These are phyloP conservation scores for Montipora capricornis DNA, from an alignment of 64 coral and sea anemone species.

Conservation along the genomic window DNA sequence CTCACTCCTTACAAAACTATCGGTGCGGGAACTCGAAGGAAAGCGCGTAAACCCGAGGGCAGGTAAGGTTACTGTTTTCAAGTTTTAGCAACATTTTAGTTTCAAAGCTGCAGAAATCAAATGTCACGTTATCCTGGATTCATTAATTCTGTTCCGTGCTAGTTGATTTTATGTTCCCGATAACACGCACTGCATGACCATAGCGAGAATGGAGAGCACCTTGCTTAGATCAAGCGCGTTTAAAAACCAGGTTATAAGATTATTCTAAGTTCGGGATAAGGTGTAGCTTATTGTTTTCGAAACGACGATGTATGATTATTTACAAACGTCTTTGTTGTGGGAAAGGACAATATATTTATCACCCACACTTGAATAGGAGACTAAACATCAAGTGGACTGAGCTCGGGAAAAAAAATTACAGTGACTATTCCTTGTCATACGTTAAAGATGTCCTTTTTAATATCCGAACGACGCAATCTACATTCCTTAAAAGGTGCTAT, in stretches of 20 bases:
- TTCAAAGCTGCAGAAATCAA: too few relatives aligned
- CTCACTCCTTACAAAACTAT: neutral
- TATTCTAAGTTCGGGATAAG: too few relatives aligned
- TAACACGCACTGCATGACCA: neutral
- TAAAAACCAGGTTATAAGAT: neutral
- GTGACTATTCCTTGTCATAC: too few relatives aligned
- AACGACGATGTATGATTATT: neutral
- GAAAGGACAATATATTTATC: neutral
- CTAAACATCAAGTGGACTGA: neutral
- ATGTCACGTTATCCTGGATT: too few relatives aligned
- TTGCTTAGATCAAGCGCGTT: conserved; percentile 6
- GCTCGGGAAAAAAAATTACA: neutral
- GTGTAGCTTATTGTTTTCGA: neutral
- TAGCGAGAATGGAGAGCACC: neutral
- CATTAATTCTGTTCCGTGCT: neutral
- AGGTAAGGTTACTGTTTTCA: too few relatives aligned
- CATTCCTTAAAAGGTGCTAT: too few relatives aligned
- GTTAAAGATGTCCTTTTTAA: too few relatives aligned
- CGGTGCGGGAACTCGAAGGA: neutral
- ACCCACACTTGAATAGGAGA: neutral
- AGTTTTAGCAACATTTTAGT: too few relatives aligned
- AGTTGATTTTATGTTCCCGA: conserved; percentile 1
- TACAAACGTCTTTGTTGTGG: neutral
- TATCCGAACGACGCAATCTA: too few relatives aligned
- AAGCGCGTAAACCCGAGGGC: too few relatives aligned